These are phyloP conservation scores for Lomographa bimaculata DNA, from an alignment of 2,888 invertebrate genomes.

Conservation along the genomic window DNA sequence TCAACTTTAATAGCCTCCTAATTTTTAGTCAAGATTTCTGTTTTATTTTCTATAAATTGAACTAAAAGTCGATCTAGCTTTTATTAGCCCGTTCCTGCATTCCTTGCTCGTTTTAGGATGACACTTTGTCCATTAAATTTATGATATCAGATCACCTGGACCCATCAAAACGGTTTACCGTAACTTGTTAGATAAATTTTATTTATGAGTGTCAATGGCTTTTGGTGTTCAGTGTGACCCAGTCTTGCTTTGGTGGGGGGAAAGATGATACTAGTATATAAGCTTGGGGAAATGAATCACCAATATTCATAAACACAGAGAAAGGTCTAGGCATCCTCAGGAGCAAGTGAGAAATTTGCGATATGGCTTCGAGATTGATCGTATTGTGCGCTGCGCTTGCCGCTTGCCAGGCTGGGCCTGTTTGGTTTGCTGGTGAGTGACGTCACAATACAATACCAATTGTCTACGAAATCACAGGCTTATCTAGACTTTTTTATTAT, in stretches of 20 bases:
- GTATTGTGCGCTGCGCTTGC: slow-evolving; percentile 51
- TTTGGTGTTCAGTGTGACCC: slow-evolving; percentile 57
- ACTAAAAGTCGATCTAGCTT: slow-evolving; percentile 15
- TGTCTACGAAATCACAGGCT: slow-evolving; percentile 17
- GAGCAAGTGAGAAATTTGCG: slow-evolving; percentile 31
- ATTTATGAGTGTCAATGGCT: slow-evolving; percentile 69
- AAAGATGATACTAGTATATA: slow-evolving; percentile 66
- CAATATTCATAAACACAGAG: slow-evolving; percentile 61
- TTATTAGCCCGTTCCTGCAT: slow-evolving; percentile 42
- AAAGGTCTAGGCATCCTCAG: slow-evolving; percentile 56
- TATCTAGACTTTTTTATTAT: slow-evolving; percentile 7
- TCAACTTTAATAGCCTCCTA: slow-evolving; percentile 3
- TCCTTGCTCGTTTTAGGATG: slow-evolving; percentile 39
- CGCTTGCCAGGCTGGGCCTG: slow-evolving; percentile 54
- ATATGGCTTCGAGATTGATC: slow-evolving; percentile 62
- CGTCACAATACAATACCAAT: slow-evolving; percentile 12
- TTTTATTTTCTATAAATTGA: slow-evolving; percentile 1
- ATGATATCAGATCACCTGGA: slow-evolving; percentile 54
- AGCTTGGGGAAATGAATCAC: slow-evolving; percentile 65
- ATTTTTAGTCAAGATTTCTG: slow-evolving; percentile 11
- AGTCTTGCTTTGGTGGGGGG: slow-evolving; percentile 62
- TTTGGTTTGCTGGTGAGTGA: slow-evolving; percentile 55
- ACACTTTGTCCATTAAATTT: slow-evolving; percentile 46
- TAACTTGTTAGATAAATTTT: slow-evolving; percentile 60
- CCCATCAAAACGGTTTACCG: slow-evolving; percentile 63